Conservation (phyloP, 2,888 invertebrate genomes). For the Tipula lateralis region DNA sequence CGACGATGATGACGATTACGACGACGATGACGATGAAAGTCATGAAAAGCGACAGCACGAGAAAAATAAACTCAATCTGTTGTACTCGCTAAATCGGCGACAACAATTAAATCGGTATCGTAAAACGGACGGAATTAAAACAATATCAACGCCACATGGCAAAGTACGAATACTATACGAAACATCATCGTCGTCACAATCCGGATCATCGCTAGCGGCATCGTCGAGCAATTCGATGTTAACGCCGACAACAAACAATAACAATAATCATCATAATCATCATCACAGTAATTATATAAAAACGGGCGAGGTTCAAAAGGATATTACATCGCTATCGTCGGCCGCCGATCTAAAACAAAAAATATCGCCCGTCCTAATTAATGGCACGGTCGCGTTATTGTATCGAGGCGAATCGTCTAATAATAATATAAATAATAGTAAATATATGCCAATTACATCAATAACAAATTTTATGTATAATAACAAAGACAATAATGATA, state of each 20-base stretch:
- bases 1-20: conserved; percentile 40
- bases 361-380: conserved; percentile 51
- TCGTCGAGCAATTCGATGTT: conserved; percentile 35
- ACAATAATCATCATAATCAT: conserved; percentile 42
- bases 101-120: conserved; percentile 43
- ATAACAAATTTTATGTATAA: conserved; percentile 41
- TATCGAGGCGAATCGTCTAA: conserved; percentile 47
- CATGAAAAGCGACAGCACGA: conserved; percentile 40
- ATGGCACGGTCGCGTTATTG: conserved; percentile 51
- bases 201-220: neutral
- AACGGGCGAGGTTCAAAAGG: conserved; percentile 40
- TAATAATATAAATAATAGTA: conserved; percentile 39
- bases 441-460: conserved; percentile 50
- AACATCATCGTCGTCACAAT: conserved; percentile 36
- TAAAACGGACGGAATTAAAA: conserved; percentile 50
- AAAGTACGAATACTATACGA: conserved; percentile 51
- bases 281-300: conserved; percentile 38
- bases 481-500: conserved; percentile 39
- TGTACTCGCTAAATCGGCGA: conserved; percentile 30
- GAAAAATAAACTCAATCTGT: conserved; percentile 13
- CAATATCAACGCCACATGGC: conserved; percentile 50
- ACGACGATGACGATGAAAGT: conserved; percentile 34
- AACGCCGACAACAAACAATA: conserved; percentile 36
- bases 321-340: conserved; percentile 42
- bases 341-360: conserved; percentile 45